Percentiles rank a stretch among this genome's conserved stretches.
Conservation (phyloP, 2,797 vertebrate genomes). For the Thaleichthys pacificus region DNA sequence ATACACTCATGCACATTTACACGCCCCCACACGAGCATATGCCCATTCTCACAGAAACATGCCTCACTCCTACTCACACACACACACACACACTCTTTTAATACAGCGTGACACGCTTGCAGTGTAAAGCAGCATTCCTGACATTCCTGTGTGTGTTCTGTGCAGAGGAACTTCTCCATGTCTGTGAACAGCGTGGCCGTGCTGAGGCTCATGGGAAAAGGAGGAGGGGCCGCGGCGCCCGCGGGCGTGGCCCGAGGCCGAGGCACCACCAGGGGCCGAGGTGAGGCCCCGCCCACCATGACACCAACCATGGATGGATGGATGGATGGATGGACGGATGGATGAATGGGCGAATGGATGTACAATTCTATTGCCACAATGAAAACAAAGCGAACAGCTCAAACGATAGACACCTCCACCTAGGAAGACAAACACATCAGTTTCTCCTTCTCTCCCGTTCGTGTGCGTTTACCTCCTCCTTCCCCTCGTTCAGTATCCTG, state of each 20-base stretch:
- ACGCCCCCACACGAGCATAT: not conserved
- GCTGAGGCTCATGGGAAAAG: constrained; percentile 92
- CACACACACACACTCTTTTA: not conserved
- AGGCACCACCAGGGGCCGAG: constrained; percentile 84
- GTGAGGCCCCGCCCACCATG: constrained; percentile 59
- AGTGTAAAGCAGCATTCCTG: constrained; percentile 50
- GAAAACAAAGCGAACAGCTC: too few relatives aligned
- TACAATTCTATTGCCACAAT: too few relatives aligned
- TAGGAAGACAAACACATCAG: too few relatives aligned
- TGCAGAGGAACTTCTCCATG: constrained; percentile 94
- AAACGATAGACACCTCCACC: too few relatives aligned
- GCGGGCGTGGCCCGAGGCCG: constrained; percentile 82
- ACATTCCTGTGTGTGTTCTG: constrained; percentile 49
- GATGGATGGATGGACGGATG: too few relatives aligned
- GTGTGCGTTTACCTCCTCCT: too few relatives aligned
- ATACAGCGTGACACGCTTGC: constrained; percentile 40
- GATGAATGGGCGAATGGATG: too few relatives aligned
- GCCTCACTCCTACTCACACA: not conserved
- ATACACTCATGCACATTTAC: not conserved
- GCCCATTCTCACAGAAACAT: not conserved
- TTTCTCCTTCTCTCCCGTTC: constrained; percentile 55
- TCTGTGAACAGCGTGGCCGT: constrained; percentile 95
- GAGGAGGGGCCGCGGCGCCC: constrained; percentile 74
- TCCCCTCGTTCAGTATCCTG: too few relatives aligned
- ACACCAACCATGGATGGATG: too few relatives aligned